A percentile compares a stretch with the other conserved stretches of the same genome.
Evolutionary conservation across 2,888 invertebrate genomes (phyloP).

Genomic region (Argyra leucocephala): DNA sequence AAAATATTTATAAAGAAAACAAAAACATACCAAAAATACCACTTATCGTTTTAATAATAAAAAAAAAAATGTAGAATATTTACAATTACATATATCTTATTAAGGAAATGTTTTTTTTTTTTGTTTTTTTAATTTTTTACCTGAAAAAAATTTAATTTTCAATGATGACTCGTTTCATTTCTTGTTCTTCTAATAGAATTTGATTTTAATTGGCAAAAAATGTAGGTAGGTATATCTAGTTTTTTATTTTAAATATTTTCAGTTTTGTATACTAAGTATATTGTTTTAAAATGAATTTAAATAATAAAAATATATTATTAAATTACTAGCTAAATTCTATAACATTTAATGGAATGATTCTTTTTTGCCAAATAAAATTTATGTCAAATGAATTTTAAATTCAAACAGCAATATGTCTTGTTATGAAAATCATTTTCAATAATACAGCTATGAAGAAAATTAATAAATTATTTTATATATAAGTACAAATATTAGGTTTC

Average conservation of each 20-base stretch:
- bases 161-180: background rate
- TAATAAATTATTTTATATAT: constrained; percentile 3
- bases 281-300: too few species aligned
- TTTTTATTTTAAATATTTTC: too few species aligned
- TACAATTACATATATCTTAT: background rate
- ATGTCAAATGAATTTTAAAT: background rate
- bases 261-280: too few species aligned
- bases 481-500: background rate
- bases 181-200: background rate
- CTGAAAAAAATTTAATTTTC: background rate
- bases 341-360: too few species aligned
- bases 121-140: too few species aligned
- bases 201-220: background rate
- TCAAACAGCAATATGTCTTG: background rate
- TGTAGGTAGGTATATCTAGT: background rate
- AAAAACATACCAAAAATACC: too few species aligned
- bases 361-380: constrained; percentile 1
- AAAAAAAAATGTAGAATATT: background rate
- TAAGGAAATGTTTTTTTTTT: background rate
- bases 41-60: background rate
- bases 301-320: too few species aligned
- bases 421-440: constrained; percentile 5
- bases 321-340: too few species aligned
- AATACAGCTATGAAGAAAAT: constrained; percentile 1
- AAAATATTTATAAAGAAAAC: too few species aligned